Percentiles rank a stretch among this genome's conserved stretches.
Evolutionary conservation across 2,888 invertebrate species (phyloP).

Genomic region (Chloroclystis v-ata): DNA sequence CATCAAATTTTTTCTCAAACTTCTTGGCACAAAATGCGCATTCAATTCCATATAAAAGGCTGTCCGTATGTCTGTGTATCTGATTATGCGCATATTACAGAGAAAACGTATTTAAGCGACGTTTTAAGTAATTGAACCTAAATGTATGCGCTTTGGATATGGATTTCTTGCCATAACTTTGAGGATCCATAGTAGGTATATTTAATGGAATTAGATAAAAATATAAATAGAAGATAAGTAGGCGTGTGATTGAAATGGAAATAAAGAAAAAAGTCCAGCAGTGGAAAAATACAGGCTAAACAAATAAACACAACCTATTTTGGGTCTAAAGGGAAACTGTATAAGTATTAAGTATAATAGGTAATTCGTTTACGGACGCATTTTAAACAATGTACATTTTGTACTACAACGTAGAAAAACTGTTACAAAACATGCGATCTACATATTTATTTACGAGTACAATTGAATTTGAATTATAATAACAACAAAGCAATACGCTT

Average conservation of each 20-base stretch:
- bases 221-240: neutral
- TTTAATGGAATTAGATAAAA: neutral
- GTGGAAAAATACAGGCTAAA: no score
- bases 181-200: neutral
- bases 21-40: conserved; percentile 36
- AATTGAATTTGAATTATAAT: no score
- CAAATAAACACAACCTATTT: no score
- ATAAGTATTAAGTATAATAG: no score
- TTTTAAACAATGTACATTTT: no score
- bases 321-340: no score
- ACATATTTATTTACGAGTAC: no score
- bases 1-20: neutral
- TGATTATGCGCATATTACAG: conserved; percentile 36
- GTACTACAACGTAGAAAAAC: no score
- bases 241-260: neutral
- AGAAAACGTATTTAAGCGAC: conserved; percentile 30
- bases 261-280: no score
- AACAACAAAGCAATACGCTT: conserved; percentile 34
- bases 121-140: conserved; percentile 41
- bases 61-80: conserved; percentile 40
- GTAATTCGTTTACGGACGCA: no score
- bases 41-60: conserved; percentile 43
- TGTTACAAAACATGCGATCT: no score
- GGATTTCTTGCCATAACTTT: neutral
- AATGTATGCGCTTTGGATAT: conserved; percentile 18